These are phyloP conservation scores for Coptodon rendalli DNA, from an alignment of 2,113 vertebrate species.

Conservation along the genomic window DNA sequence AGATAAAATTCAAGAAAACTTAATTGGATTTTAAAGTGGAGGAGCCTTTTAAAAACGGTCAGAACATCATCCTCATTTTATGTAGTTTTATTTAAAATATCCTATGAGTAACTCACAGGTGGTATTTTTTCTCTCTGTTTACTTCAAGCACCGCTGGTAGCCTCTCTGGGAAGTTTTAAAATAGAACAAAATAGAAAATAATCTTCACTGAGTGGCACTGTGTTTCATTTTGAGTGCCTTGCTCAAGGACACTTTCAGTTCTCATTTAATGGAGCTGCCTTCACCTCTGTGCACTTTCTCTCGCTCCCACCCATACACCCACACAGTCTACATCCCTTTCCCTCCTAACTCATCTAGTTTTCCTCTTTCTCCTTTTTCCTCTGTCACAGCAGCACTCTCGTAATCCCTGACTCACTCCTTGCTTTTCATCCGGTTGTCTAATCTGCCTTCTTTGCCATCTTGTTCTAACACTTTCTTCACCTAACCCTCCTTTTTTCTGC, in stretches of 20 bases:
- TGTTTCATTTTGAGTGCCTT: not conserved
- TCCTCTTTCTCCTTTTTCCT: not conserved
- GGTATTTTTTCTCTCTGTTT: not conserved
- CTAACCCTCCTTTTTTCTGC: not conserved
- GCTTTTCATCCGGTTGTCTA: not conserved
- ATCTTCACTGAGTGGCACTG: not conserved
- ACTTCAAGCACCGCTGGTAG: not conserved
- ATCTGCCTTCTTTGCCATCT: not conserved
- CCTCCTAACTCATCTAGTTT: not conserved
- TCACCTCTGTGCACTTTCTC: not conserved
- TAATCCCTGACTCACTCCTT: not conserved
- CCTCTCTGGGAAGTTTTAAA: not conserved
- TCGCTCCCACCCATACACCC: not conserved
- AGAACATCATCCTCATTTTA: not conserved
- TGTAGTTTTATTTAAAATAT: not conserved
- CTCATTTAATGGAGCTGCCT: not conserved
- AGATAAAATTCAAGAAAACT: not conserved
- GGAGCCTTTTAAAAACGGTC: not conserved
- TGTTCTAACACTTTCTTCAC: not conserved
- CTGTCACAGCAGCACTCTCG: not conserved
- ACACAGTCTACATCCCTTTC: not conserved
- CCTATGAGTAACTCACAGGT: not conserved
- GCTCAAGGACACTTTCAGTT: not conserved
- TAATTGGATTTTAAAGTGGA: not conserved
- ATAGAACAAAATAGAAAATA: not conserved